Conservation (phyloP, 2,888 invertebrate species). For the Chrysotoxum bicinctum region DNA sequence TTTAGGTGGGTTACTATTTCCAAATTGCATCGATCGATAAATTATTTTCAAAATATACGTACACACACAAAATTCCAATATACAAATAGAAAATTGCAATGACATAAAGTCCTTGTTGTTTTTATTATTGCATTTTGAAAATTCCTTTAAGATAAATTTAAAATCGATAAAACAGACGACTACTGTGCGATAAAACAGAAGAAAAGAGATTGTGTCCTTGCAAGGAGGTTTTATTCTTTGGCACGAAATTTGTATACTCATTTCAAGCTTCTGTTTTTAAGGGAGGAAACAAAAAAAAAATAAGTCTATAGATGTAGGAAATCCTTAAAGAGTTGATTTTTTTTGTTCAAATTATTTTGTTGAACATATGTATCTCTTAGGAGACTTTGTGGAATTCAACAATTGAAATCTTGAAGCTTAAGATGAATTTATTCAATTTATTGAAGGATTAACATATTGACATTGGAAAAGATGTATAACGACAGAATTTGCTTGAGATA, state of each 20-base stretch:
- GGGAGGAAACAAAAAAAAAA: background rate
- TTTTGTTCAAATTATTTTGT: too few relatives aligned
- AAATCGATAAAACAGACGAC: constrained; percentile 3
- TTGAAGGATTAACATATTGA: too few relatives aligned
- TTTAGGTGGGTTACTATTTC: constrained; percentile 16
- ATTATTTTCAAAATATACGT: constrained; percentile 25
- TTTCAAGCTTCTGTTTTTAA: background rate
- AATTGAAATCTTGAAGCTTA: too few relatives aligned
- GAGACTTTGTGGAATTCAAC: too few relatives aligned
- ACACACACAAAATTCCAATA: background rate
- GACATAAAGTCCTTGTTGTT: constrained; percentile 13
- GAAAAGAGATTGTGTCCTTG: background rate
- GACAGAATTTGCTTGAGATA: too few relatives aligned
- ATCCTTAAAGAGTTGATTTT: too few relatives aligned
- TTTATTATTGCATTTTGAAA: constrained; percentile 21
- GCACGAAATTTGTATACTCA: background rate
- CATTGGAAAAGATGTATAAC: too few relatives aligned
- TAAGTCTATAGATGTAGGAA: too few relatives aligned
- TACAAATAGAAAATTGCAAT: constrained; percentile 8
- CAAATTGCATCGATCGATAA: constrained; percentile 29
- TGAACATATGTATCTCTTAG: too few relatives aligned
- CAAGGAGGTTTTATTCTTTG: background rate
- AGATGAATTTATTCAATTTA: too few relatives aligned
- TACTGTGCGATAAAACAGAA: background rate
- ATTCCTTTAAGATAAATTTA: constrained; percentile 4